A percentile compares a stretch with the other conserved stretches of the same genome.
These are phyloP conservation scores for Neotragus pygmaeus DNA, from an alignment of 2,113 vertebrate genomes.

Conservation along the genomic window DNA sequence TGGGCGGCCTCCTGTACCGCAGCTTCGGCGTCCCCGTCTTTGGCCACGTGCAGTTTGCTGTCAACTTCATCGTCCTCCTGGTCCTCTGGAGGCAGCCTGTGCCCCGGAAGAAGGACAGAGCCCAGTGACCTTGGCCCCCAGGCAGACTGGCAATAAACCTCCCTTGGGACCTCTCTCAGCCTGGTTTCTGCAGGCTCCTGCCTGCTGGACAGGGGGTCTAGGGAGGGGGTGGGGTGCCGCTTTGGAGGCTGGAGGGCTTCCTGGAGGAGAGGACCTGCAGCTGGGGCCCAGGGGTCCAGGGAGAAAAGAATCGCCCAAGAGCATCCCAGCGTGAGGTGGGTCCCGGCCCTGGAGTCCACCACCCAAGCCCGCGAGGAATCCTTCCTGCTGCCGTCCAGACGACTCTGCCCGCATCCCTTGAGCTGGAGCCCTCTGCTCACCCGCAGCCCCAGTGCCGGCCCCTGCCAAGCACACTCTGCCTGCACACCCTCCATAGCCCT, in stretches of 20 bases:
- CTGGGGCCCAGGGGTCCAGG: not conserved
- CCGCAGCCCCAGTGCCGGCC: rapidly evolving
- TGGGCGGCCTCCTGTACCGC: slow-evolving; percentile 89
- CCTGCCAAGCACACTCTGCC: not conserved
- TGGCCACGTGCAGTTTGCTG: slow-evolving; percentile 83
- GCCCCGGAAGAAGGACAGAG: slow-evolving; percentile 56
- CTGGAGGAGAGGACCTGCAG: not conserved
- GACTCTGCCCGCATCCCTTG: rapidly evolving
- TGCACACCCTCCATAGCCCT: not conserved
- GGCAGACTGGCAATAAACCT: slow-evolving; percentile 62
- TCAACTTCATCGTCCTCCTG: slow-evolving; percentile 83
- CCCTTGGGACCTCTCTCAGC: not conserved
- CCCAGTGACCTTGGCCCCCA: not conserved
- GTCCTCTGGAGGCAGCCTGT: slow-evolving; percentile 77
- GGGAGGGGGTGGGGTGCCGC: not conserved
- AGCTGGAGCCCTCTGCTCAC: not conserved
- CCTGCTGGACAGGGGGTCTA: not conserved
- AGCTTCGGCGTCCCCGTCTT: slow-evolving; percentile 88
- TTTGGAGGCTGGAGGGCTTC: not conserved
- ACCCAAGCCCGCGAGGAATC: rapidly evolving
- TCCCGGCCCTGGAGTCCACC: not conserved
- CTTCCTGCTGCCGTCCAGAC: rapidly evolving
- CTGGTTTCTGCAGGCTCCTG: not conserved
- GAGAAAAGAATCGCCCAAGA: not conserved
- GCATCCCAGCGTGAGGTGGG: not conserved